Evolutionary conservation across 2,888 invertebrate genomes (phyloP), one percentile per base, ranked within the genome.

Genomic region (Matsumyia berberina): DNA sequence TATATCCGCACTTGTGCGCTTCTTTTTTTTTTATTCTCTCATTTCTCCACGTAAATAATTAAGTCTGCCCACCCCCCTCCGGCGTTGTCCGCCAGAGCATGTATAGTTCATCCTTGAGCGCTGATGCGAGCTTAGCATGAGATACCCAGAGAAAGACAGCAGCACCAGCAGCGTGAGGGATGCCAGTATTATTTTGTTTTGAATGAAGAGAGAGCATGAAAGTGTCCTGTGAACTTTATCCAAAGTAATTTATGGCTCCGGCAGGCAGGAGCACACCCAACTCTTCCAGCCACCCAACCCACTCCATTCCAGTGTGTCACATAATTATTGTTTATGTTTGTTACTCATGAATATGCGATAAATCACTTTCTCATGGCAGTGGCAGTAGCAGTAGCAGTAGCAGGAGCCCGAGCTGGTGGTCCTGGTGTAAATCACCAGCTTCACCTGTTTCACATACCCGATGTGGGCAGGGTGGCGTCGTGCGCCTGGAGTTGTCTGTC

Each of bases 311-410:
- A 17, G 69, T 74, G 69, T 78, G 78, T 83, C 83, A 83, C 78
- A 83, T 78, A 78, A 83, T 83, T 83, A 83, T 83, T 83, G 78
- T 83, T 83, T 83, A 83, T 83, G 83, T 83, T 78, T 73, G 67
- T 69, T 78, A 31, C 78, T 83, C 83, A 83, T 83, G 78, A 83
- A 83, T 78, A 83, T 74, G 51, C 78, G 55, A 83, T 83, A 83
- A 83, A 83, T 83, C 78, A 83, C 78, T 57, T 73, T 73, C 73
- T 44, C 39, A 55, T 62, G 73, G 33, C 67, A 46, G 60, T 31
- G 58, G 42, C 62, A n/a, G n/a, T n/a, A n/a, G n/a, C n/a, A n/a
- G n/a, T 62, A 67, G 33, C 67, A 46, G 60, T 31, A 58, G 42
- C 62, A 55, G 69, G 44, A 55, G 66, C 51, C 24, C 1, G 24